phyloP scores from a whole-genome alignment of 2,888 invertebrate genomes.

The Dexiosoma caninum region DNA sequence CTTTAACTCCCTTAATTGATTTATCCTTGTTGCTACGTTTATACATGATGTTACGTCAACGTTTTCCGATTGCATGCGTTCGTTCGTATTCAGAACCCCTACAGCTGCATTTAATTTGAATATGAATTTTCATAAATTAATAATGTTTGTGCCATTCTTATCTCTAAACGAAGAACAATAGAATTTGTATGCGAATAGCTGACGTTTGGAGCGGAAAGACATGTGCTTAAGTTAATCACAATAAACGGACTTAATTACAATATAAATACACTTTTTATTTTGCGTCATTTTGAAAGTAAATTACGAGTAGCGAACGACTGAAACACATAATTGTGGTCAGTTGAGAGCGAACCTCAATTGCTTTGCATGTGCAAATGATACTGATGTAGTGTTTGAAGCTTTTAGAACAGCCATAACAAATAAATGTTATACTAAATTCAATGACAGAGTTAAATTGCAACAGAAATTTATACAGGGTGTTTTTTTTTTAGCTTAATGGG shows the following conservation, averaged over 20 bases:
- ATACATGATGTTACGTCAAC: neutral
- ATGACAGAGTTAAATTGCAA: too few species aligned
- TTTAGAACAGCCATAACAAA: neutral
- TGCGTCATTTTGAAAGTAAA: neutral
- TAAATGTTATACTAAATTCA: too few species aligned
- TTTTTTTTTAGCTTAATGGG: too few species aligned
- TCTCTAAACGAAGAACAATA: conserved; percentile 6
- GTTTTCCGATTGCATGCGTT: neutral
- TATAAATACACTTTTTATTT: neutral
- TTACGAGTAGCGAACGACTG: neutral
- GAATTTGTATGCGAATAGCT: neutral
- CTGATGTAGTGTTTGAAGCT: too few species aligned
- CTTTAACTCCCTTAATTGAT: too few species aligned
- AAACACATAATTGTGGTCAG: conserved; percentile 7
- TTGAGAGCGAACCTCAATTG: neutral
- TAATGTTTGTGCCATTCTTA: conserved; percentile 19
- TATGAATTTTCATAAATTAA: conserved; percentile 27
- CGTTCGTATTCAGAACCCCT: conserved; percentile 3
- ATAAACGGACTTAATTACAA: conserved; percentile 8
- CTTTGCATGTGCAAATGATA: too few species aligned
- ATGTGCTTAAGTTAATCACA: neutral
- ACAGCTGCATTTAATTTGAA: conserved; percentile 48
- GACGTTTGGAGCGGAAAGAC: conserved; percentile 12
- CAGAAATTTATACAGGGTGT: too few species aligned
- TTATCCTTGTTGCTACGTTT: neutral